Conservation (phyloP, 1,140 invertebrate genomes). For the Eueides isabella region DNA sequence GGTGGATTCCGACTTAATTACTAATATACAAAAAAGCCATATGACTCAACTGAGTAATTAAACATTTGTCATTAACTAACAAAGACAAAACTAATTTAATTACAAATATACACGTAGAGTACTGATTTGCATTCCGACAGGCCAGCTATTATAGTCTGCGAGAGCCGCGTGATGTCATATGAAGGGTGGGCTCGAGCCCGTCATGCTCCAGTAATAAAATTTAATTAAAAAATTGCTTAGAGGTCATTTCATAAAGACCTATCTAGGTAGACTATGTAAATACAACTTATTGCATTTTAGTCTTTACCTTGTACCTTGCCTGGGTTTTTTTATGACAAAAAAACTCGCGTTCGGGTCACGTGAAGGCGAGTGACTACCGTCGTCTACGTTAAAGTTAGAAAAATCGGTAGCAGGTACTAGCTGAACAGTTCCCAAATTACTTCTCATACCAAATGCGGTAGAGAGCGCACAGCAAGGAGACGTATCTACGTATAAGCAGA, state of each 20-base stretch:
- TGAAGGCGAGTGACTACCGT: no score
- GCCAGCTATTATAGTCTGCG: background rate
- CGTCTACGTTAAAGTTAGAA: no score
- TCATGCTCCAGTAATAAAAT: conserved; percentile 8
- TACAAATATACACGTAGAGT: no score
- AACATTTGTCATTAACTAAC: background rate
- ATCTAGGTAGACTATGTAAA: background rate
- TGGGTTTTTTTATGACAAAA: no score
- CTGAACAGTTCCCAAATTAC: no score
- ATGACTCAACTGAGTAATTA: background rate
- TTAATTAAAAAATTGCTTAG: background rate
- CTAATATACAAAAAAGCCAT: background rate
- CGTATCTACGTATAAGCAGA: no score
- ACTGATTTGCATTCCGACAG: conserved; percentile 18
- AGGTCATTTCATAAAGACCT: background rate
- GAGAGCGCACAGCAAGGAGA: no score
- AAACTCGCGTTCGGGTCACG: no score
- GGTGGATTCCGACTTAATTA: background rate
- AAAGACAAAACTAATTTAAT: background rate
- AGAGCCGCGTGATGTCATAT: conserved; percentile 31
- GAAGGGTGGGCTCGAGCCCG: conserved; percentile 21
- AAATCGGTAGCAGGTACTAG: no score
- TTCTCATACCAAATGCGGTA: no score
- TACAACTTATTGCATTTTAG: background rate
- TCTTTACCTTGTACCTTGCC: no score